phyloP scores from a whole-genome alignment of 1,140 invertebrate species.

The Rhyzopertha dominica region DNA sequence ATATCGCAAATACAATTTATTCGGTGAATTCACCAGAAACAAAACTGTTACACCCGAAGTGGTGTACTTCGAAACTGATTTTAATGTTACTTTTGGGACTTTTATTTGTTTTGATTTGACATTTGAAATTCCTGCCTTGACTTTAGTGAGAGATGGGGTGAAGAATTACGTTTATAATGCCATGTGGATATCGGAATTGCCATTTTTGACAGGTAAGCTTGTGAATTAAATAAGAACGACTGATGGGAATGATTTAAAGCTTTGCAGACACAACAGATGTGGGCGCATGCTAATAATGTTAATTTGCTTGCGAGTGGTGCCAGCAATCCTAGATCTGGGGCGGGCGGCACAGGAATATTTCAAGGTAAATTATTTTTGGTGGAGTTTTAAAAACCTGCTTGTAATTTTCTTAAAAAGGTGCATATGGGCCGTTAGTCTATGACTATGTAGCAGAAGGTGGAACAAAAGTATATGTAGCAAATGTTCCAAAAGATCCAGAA shows the following conservation, averaged over 20 bases:
- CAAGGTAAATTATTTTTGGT: too few species aligned
- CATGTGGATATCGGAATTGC: slow-evolving; percentile 68
- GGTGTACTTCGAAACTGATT: slow-evolving; percentile 67
- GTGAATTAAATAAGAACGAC: too few species aligned
- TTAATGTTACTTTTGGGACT: slow-evolving; percentile 73
- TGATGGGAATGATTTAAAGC: too few species aligned
- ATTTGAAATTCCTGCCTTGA: slow-evolving; percentile 55
- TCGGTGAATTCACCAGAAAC: slow-evolving; percentile 48
- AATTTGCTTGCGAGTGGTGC: slow-evolving; percentile 51
- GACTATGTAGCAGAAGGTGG: too few species aligned
- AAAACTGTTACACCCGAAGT: slow-evolving; percentile 48
- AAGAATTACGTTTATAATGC: slow-evolving; percentile 64
- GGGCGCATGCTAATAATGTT: slow-evolving; percentile 49
- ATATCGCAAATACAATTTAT: slow-evolving; percentile 63
- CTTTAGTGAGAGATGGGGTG: slow-evolving; percentile 49
- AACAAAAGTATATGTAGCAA: too few species aligned
- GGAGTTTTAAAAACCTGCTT: too few species aligned
- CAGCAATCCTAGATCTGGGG: slow-evolving; percentile 47
- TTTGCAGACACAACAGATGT: slow-evolving; percentile 50
- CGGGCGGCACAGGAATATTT: slow-evolving; percentile 48
- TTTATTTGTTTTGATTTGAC: slow-evolving; percentile 74
- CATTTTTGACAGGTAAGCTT: slow-evolving; percentile 60
- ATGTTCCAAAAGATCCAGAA: too few species aligned
- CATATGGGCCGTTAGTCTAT: too few species aligned
- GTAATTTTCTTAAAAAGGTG: too few species aligned